A percentile compares a stretch with the other conserved stretches of the same genome.
phyloP scores from a whole-genome alignment of 2,113 vertebrate genomes.

The Channa argus region DNA sequence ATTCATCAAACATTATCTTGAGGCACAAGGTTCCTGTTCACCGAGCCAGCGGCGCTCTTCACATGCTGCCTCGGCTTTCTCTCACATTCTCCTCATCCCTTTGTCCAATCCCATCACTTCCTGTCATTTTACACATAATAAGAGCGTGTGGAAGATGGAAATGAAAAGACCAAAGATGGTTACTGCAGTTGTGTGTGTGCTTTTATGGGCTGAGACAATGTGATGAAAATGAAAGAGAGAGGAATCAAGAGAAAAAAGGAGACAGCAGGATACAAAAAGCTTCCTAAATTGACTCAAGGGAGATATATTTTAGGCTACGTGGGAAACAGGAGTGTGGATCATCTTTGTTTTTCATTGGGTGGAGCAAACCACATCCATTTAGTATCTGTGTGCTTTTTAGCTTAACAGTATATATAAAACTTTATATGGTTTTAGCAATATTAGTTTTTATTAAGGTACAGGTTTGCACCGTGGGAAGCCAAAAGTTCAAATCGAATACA shows the following conservation, averaged over 20 bases:
- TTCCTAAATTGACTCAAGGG: slow-evolving; percentile 34
- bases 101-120: slow-evolving; percentile 54
- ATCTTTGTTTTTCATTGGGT: slow-evolving; percentile 16
- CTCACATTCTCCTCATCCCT: slow-evolving; percentile 34
- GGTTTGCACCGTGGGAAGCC: too few relatives aligned
- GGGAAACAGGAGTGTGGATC: slow-evolving; percentile 27
- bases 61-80: slow-evolving; percentile 27
- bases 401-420: too few relatives aligned
- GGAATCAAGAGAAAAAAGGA: slow-evolving; percentile 22
- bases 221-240: slow-evolving; percentile 28
- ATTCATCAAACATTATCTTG: slow-evolving; percentile 74
- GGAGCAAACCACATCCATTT: slow-evolving; percentile 16
- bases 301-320: slow-evolving; percentile 32
- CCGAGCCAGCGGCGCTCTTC: slow-evolving; percentile 49
- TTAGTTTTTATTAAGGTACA: too few relatives aligned
- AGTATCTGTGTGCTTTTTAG: slow-evolving; percentile 27
- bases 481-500: too few relatives aligned
- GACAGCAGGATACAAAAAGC: slow-evolving; percentile 40
- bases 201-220: slow-evolving; percentile 22
- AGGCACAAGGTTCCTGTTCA: slow-evolving; percentile 66
- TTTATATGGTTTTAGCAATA: too few relatives aligned
- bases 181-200: neutral
- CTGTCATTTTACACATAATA: slow-evolving; percentile 50
- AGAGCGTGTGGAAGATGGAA: slow-evolving; percentile 8
- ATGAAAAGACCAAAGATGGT: slow-evolving; percentile 18